Conservation (phyloP, 2,888 invertebrate species). For the Vandiemenella viatica region DNA sequence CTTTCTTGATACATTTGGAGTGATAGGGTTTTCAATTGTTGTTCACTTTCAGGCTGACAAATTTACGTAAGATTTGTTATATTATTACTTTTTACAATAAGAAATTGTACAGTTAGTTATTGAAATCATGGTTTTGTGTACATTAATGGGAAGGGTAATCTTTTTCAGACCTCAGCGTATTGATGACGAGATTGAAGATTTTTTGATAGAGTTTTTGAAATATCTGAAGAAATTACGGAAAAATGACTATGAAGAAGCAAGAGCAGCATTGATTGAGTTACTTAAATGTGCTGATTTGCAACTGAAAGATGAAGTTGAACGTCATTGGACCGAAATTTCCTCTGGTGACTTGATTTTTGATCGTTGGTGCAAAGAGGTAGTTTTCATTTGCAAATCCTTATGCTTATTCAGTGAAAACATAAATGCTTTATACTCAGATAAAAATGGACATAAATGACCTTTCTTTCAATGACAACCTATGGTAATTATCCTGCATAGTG, state of each 20-base stretch:
- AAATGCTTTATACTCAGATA: too few relatives aligned
- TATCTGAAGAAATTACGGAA: constrained; percentile 40
- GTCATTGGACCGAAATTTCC: constrained; percentile 69
- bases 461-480: too few relatives aligned
- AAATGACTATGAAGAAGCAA: constrained; percentile 44
- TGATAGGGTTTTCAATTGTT: constrained; percentile 62
- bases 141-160: too few relatives aligned
- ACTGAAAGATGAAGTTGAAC: constrained; percentile 55
- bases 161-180: constrained; percentile 34
- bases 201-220: constrained; percentile 45
- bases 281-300: constrained; percentile 63
- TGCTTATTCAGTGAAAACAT: too few relatives aligned
- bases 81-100: neutral
- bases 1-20: constrained; percentile 56
- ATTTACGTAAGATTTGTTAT: constrained; percentile 30
- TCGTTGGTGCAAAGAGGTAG: constrained; percentile 49
- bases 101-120: too few relatives aligned
- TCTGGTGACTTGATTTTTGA: constrained; percentile 63
- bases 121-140: too few relatives aligned
- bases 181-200: constrained; percentile 55
- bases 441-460: too few relatives aligned
- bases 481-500: too few relatives aligned
- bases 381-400: too few relatives aligned
- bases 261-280: constrained; percentile 53
- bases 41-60: constrained; percentile 67